Conservation (phyloP, 2,888 invertebrate species). For the Melieria crassipennis region DNA sequence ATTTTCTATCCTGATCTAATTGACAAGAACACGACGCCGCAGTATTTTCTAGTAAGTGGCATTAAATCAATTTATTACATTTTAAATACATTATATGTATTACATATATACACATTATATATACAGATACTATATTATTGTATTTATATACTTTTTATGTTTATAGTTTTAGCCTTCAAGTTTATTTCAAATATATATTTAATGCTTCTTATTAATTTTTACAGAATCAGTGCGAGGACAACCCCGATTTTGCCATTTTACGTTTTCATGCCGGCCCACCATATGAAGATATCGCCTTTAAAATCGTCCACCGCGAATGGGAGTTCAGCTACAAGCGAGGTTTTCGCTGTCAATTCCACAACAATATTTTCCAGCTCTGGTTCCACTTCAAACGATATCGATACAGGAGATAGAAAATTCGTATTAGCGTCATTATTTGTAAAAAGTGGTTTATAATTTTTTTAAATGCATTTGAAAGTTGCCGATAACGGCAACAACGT, state of each 20-base stretch:
- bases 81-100: neutral
- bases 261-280: slow-evolving; percentile 98
- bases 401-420: slow-evolving; percentile 77
- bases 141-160: neutral
- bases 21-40: slow-evolving; percentile 90
- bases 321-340: slow-evolving; percentile 98
- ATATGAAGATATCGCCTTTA: slow-evolving; percentile 81
- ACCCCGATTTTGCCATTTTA: slow-evolving; percentile 93
- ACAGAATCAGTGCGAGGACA: slow-evolving; percentile 89
- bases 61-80: neutral
- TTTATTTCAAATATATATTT: neutral
- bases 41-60: slow-evolving; percentile 83
- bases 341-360: slow-evolving; percentile 98
- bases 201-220: slow-evolving; percentile 49
- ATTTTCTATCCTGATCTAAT: slow-evolving; percentile 99
- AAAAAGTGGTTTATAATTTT: no score
- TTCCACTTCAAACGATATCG: slow-evolving; percentile 99
- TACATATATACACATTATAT: neutral
- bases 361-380: slow-evolving; percentile 99
- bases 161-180: no score
- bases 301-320: slow-evolving; percentile 91
- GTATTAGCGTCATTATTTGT: no score
- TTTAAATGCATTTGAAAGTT: no score
- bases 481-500: no score
- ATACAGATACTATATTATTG: neutral